These are phyloP conservation scores for Xestia c-nigrum DNA, from an alignment of 2,888 invertebrate genomes.

Conservation along the genomic window DNA sequence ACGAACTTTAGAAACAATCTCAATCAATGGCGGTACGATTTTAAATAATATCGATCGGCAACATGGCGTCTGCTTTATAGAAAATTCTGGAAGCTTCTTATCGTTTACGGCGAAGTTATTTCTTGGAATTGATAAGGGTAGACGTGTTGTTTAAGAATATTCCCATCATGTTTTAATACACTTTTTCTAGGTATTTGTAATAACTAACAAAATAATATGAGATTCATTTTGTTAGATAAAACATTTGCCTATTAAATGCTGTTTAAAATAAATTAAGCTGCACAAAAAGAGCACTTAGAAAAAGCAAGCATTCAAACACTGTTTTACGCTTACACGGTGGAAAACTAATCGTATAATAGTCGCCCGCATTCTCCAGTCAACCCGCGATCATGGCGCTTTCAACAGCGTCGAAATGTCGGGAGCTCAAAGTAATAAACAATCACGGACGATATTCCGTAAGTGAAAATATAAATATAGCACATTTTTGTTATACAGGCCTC, in stretches of 20 bases:
- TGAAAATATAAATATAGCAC: too few relatives aligned
- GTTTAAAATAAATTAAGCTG: not conserved
- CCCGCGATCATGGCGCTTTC: too few relatives aligned
- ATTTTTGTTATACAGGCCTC: too few relatives aligned
- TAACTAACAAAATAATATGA: not conserved
- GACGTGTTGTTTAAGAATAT: constrained; percentile 1
- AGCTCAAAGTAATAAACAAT: too few relatives aligned
- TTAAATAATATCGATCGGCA: constrained; percentile 47
- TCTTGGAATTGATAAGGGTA: not conserved
- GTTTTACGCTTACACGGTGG: too few relatives aligned
- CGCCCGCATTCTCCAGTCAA: too few relatives aligned
- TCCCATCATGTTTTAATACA: not conserved
- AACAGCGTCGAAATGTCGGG: too few relatives aligned
- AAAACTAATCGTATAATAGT: too few relatives aligned
- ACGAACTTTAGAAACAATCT: constrained; percentile 54
- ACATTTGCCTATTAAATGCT: not conserved
- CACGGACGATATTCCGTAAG: too few relatives aligned
- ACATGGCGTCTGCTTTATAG: not conserved
- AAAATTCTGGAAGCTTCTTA: constrained; percentile 4
- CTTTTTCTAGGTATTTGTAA: not conserved
- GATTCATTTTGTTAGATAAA: not conserved
- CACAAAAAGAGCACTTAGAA: not conserved
- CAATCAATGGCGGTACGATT: constrained; percentile 47
- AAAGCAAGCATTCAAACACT: not conserved
- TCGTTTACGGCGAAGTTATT: not conserved